phyloP scores from a whole-genome alignment of 2,797 vertebrate genomes.

The Avahi laniger region DNA sequence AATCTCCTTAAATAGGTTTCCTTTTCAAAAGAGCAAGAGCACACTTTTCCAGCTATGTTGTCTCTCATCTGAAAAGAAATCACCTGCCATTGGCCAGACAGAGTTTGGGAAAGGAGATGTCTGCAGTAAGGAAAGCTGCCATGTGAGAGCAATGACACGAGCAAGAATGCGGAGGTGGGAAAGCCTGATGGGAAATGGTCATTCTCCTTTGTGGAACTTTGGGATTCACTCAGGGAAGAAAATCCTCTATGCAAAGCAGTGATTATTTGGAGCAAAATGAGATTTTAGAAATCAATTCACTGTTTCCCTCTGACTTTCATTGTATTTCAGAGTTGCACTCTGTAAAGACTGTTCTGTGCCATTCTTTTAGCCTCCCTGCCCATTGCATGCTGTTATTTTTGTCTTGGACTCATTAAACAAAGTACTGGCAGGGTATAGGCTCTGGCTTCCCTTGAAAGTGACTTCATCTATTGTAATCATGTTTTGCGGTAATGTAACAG shows the following conservation, averaged over 20 bases:
- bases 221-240: background rate
- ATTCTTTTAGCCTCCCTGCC: conserved; percentile 44
- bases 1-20: background rate
- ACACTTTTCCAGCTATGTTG: background rate
- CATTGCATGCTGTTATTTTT: conserved; percentile 72
- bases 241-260: background rate
- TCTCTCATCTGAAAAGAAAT: background rate
- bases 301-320: conserved; percentile 43
- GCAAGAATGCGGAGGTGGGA: background rate
- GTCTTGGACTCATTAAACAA: conserved; percentile 75
- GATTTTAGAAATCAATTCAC: conserved; percentile 32
- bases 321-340: conserved; percentile 28
- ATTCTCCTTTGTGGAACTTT: background rate
- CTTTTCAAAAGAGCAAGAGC: background rate
- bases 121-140: background rate
- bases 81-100: background rate
- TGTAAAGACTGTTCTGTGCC: conserved; percentile 7
- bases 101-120: background rate
- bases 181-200: background rate
- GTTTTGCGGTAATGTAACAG: conserved; percentile 55
- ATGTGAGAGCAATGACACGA: background rate
- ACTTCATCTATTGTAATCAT: conserved; percentile 68
- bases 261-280: conserved; percentile 24
- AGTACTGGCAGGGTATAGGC: conserved; percentile 50
- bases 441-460: conserved; percentile 67